These are phyloP conservation scores for Myotis findleyi DNA, from an alignment of 2,797 vertebrate genomes.

Conservation along the genomic window DNA sequence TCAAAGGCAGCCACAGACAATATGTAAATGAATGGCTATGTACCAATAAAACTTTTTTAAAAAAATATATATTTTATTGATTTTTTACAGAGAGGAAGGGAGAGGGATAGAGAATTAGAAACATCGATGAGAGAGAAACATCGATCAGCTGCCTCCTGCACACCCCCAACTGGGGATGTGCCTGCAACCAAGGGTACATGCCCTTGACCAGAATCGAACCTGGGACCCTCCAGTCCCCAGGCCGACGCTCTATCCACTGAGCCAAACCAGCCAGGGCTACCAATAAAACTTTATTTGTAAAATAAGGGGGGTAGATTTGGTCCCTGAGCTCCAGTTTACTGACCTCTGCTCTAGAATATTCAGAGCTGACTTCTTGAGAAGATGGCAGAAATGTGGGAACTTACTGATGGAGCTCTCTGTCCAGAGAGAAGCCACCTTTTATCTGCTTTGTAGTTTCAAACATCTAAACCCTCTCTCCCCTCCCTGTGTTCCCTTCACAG, in stretches of 20 bases:
- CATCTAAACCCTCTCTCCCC: not conserved
- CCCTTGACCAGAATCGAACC: too few relatives aligned
- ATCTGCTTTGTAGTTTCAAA: not conserved
- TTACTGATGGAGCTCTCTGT: not conserved
- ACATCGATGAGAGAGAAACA: too few relatives aligned
- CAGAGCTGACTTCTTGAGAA: not conserved
- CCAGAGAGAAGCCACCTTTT: not conserved
- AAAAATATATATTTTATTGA: too few relatives aligned
- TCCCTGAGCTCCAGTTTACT: not conserved
- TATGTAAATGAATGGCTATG: fast-evolving
- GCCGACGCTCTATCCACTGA: too few relatives aligned
- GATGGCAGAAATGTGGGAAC: too few relatives aligned
- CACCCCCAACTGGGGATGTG: too few relatives aligned
- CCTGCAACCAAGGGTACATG: too few relatives aligned
- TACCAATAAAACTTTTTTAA: not conserved
- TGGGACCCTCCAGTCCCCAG: too few relatives aligned
- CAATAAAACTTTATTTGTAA: not conserved
- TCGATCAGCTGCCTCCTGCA: too few relatives aligned
- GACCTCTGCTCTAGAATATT: not conserved
- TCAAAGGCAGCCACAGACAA: not conserved
- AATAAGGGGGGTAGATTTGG: not conserved
- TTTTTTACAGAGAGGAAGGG: too few relatives aligned
- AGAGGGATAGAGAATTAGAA: too few relatives aligned
- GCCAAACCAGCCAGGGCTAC: too few relatives aligned
- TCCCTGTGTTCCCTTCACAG: constrained; percentile 83